These are phyloP conservation scores for Micrasema minimum DNA, from an alignment of 1,140 invertebrate genomes.

Conservation along the genomic window DNA sequence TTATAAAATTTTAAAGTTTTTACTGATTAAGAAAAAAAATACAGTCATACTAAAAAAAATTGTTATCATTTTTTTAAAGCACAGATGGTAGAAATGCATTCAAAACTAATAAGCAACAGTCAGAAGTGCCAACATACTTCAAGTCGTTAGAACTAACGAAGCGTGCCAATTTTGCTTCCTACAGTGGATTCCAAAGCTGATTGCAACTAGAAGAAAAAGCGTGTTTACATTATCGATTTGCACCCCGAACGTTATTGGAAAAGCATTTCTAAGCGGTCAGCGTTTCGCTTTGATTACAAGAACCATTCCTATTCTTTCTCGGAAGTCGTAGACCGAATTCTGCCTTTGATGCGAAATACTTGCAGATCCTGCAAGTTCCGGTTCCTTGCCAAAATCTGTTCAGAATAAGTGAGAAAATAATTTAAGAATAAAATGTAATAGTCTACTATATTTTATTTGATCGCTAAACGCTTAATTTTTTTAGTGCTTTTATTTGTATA, in stretches of 20 bases:
- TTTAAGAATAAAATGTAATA: no score
- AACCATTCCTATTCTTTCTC: neutral
- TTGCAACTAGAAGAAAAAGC: constrained; percentile 10
- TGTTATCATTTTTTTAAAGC: no score
- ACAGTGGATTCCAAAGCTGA: neutral
- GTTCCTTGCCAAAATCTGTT: neutral
- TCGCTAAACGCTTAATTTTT: no score
- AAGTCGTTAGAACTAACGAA: constrained; percentile 20
- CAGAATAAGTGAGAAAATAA: no score
- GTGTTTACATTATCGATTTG: constrained; percentile 23
- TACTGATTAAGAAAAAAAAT: no score
- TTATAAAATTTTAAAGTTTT: no score
- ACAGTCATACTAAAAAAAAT: no score
- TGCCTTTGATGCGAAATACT: neutral
- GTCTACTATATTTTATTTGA: no score
- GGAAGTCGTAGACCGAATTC: constrained; percentile 10
- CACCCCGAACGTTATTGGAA: neutral
- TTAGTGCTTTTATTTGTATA: no score
- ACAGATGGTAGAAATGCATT: no score
- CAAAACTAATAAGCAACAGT: no score
- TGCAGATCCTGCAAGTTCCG: neutral
- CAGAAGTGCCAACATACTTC: no score
- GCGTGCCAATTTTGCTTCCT: neutral
- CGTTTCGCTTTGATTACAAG: constrained; percentile 25
- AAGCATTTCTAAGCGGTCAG: constrained; percentile 9